Percentiles rank a stretch among this genome's conserved stretches.
These are phyloP conservation scores for Astyanax mexicanus DNA, from an alignment of 2,797 vertebrate genomes.

Conservation along the genomic window DNA sequence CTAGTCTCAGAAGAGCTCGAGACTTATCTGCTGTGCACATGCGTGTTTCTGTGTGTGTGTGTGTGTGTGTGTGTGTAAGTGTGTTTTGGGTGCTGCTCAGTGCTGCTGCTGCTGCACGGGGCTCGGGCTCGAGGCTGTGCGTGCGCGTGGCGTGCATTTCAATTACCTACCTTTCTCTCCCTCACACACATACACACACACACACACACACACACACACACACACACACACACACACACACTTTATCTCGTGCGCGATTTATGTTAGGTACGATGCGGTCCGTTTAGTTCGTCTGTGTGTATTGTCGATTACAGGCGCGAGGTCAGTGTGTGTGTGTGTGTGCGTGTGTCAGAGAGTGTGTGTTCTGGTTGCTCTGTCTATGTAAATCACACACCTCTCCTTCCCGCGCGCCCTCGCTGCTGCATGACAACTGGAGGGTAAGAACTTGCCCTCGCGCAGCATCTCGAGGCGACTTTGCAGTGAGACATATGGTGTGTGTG, in stretches of 20 bases:
- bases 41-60: slow-evolving; percentile 58
- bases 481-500: not conserved
- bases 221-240: slow-evolving; percentile 13
- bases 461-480: not conserved
- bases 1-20: no score
- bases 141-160: slow-evolving; percentile 74
- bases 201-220: slow-evolving; percentile 16
- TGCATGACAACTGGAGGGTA: not conserved
- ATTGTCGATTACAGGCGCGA: not conserved
- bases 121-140: slow-evolving; percentile 21
- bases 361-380: no score
- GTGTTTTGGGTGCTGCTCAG: not conserved
- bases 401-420: not conserved
- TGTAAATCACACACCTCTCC: not conserved
- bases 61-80: slow-evolving; percentile 23
- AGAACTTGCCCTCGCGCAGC: not conserved
- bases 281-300: not conserved
- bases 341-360: no score
- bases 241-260: not conserved
- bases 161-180: slow-evolving; percentile 52
- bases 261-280: not conserved
- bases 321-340: not conserved
- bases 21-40: slow-evolving; percentile 52
- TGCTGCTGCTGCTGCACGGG: not conserved
- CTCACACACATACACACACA: not conserved